These are phyloP conservation scores for Prietella phreatophila DNA, from an alignment of 2,113 vertebrate genomes.

Conservation along the genomic window DNA sequence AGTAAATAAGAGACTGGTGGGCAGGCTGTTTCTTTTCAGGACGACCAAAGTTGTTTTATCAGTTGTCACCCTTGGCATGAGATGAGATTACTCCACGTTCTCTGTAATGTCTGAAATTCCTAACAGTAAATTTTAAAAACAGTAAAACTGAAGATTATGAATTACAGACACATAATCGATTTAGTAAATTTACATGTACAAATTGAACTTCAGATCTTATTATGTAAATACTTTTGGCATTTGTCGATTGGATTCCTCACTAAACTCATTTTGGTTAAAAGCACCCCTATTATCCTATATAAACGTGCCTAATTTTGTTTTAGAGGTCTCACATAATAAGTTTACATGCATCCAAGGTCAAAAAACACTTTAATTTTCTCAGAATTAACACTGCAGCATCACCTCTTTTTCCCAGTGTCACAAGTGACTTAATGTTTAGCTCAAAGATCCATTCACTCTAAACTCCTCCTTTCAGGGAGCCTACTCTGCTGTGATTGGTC, in stretches of 20 bases:
- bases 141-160: background rate
- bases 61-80: background rate
- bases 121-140: background rate
- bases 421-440: no score
- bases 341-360: no score
- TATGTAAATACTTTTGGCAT: background rate
- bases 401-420: no score
- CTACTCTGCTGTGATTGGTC: no score
- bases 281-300: no score
- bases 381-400: no score
- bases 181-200: background rate
- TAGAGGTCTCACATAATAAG: no score
- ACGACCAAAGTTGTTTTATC: background rate
- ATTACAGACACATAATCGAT: background rate
- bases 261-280: background rate
- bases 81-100: background rate
- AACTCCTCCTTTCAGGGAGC: no score
- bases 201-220: background rate
- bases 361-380: no score
- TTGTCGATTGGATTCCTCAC: background rate
- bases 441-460: no score
- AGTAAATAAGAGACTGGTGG: background rate
- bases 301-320: no score
- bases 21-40: background rate
- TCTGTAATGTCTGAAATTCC: background rate